Base-by-base conservation (phyloP, 2,113 vertebrate genomes). In the Cranoglanis bouderius region DNA sequence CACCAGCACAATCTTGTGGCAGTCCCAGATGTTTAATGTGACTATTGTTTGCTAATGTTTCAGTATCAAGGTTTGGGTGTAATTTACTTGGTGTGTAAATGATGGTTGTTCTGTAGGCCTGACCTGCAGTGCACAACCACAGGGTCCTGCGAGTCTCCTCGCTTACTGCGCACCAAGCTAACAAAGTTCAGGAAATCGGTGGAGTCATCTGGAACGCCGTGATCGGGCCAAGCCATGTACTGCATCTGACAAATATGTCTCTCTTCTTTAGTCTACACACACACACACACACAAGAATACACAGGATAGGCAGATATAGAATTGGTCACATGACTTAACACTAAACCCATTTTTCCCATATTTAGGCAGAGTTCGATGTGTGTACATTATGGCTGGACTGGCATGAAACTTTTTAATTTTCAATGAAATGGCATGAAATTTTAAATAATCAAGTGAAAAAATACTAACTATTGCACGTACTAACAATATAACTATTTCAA, bases 41-140 rank as follows among this genome's bases (percentile, higher is more conserved):
- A 51, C 5, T 8, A 13, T 29, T 51, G 9, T 75, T 24, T 24
- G 38, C 24, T 26, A 3, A 9, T 19, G n/a, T 16, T 32, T 14
- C 65, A 40, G 10, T 26, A 46, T 46, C 40, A 5, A 1, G 21
- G 32, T 18, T 8, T 35, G 14, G 5, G 35, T 35, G 67, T 32
- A 35, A 35, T 35, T 1, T 32, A n/a, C 12, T 2, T 9, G 61
- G 61, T n/a, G 18, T 38, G 70, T 72, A 6, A 40, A 72, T 72
- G 70, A 21, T 38, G 70, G 35, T 19, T 65, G 29, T 46, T 12
- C 0, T 18, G n/a, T 53, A 53, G 46, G 57, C 19, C 88, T 88
- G 96, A 99, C 98, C 98, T 99, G 98, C 98, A 99, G 93, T 99
- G 98, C 84, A 99, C 98, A 93, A 99, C 95, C 94, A 99, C 94